Evolutionary conservation across 1,140 invertebrate genomes (phyloP), one percentile per base, ranked within the genome.

Genomic region (Papilio glaucus): DNA sequence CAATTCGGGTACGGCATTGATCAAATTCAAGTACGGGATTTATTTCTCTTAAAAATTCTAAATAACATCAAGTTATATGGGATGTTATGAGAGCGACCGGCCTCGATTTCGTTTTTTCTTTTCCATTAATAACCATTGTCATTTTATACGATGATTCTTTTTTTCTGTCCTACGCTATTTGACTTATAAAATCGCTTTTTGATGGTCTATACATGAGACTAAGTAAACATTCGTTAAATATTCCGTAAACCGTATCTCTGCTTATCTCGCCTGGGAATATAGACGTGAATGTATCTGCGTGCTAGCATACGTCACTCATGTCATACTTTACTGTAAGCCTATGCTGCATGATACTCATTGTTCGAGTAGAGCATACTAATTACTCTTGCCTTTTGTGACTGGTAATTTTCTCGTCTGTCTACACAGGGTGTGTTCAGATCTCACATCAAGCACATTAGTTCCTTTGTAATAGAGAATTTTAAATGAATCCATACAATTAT

Each of bases 351-450:
- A 10, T 39, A 9, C 9, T 33, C 61, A 63, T 63, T 63, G 61
- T 63, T 38, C 33, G 15, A 39, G 61, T 7, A 62, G 33, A 63
- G 33, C 61, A 38, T 39, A 63, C 61, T 63, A 33, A 63, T 63
- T 63, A 63, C 61, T 39, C 29, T 63, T 63, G 61, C 61, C 61
- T 63, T 63, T 63, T 63, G 61, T 63, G 29, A 37, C 29, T 38
- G 37, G 61, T 39, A 38, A 63, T 63, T 63, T 21, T 39, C 61
- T 38, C 61, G 60, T 61, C 26, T 61, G 60, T 61, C 26, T 61
- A 61, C 60, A 61, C 26, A 33, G 15, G 45, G 45, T 53, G 49
- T 53, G 29, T 15, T 42, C 41, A 42, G 10, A 8, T 53, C 45
- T 63, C 61, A 63, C 39, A 62, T 62, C 10, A 53, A 53, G 49